Percentiles rank a stretch among this genome's conserved stretches.
phyloP scores from a whole-genome alignment of 1,140 invertebrate genomes.

The Zophobas morio region DNA sequence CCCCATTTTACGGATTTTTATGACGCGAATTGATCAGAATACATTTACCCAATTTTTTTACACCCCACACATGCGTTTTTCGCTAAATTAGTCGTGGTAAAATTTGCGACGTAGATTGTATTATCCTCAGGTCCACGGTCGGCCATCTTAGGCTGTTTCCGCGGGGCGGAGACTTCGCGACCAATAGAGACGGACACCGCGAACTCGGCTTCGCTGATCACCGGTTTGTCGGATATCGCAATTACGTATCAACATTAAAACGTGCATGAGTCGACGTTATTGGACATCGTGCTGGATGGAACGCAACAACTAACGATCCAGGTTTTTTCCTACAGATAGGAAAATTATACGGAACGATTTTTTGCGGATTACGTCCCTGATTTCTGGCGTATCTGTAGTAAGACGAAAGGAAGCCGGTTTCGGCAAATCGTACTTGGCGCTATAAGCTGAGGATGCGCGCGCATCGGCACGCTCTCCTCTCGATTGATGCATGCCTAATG shows the following conservation, averaged over 20 bases:
- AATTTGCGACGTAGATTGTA: conserved; percentile 51
- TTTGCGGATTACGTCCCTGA: not conserved
- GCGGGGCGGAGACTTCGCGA: conserved; percentile 59
- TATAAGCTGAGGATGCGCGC: conserved; percentile 34
- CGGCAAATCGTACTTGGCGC: conserved; percentile 23
- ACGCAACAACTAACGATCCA: not conserved
- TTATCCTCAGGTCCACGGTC: conserved; percentile 57
- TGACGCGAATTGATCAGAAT: too few relatives aligned
- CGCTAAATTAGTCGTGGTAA: conserved; percentile 8
- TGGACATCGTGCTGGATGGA: conserved; percentile 4
- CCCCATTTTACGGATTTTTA: not conserved
- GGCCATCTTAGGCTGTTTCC: conserved; percentile 61
- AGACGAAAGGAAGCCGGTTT: not conserved
- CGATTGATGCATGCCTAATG: not conserved
- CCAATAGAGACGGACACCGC: conserved; percentile 54
- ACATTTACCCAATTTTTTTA: not conserved
- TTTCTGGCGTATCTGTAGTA: not conserved
- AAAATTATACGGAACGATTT: not conserved
- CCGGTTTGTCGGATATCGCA: conserved; percentile 43
- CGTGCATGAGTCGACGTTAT: conserved; percentile 33
- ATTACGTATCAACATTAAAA: conserved; percentile 43
- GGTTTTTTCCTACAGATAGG: conserved; percentile 4
- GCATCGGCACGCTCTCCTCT: conserved; percentile 13
- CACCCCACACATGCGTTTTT: not conserved
- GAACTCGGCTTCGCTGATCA: conserved; percentile 47